phyloP scores from a whole-genome alignment of 2,797 vertebrate genomes.

The Psittacula echo region DNA sequence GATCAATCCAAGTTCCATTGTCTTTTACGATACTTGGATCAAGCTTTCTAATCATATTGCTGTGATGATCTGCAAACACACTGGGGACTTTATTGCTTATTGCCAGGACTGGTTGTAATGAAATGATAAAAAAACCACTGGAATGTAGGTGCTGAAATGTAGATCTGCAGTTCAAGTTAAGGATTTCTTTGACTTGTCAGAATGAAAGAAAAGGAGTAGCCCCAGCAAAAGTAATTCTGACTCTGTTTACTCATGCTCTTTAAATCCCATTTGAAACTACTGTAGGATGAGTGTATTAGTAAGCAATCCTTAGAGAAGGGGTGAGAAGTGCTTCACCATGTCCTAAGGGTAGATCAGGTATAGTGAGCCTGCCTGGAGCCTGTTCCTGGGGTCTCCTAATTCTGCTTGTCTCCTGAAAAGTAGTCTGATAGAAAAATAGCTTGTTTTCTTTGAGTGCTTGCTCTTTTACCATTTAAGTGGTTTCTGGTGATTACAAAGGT shows the following conservation, averaged over 20 bases:
- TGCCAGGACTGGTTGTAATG: background rate
- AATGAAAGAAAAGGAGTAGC: background rate
- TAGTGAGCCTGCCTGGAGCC: background rate
- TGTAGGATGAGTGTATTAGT: background rate
- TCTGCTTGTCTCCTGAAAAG: background rate
- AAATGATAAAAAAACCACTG: background rate
- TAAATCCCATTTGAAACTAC: background rate
- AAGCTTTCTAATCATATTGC: conserved; percentile 16
- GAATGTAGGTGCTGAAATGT: background rate
- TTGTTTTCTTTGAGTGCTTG: background rate
- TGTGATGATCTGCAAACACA: conserved; percentile 22
- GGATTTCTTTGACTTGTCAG: conserved; percentile 7
- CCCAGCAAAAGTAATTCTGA: background rate
- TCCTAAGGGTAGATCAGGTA: background rate
- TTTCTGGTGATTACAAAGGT: background rate
- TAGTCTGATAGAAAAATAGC: background rate
- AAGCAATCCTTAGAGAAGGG: background rate
- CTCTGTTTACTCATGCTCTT: background rate
- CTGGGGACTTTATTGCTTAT: background rate
- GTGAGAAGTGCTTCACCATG: background rate
- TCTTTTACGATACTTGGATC: conserved; percentile 11
- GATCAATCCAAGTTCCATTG: background rate
- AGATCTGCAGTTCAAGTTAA: background rate
- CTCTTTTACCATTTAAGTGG: background rate
- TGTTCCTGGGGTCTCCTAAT: background rate